Evolutionary conservation across 2,113 vertebrate species (phyloP), one percentile per base, ranked within the genome.

Genomic region (Mastomys coucha): DNA sequence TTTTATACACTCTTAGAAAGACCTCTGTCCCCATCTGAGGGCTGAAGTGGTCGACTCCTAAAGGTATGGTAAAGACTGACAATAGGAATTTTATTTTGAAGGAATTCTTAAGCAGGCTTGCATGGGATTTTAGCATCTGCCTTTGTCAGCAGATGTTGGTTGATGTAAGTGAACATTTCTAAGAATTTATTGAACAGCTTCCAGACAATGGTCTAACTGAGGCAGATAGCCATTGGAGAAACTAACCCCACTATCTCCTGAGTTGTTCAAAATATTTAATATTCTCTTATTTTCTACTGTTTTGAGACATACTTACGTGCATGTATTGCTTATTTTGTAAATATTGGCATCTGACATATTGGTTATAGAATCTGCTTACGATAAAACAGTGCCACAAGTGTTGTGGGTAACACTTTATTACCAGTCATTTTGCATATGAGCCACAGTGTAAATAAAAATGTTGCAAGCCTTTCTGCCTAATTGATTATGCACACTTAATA

Each of bases 301-400:
- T 89, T 91, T 22, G 6, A 70, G 28, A 86, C n/a, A 78, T 1
- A 96, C 96, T 93, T 89, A 95, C 0, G 49, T 94, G 26, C 67
- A 45, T 42, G 10, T 31, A 26, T n/a, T 53, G 9, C 91, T 88
- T 88, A 67, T 45, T 73, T 93, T 92, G 93, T 42, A 76, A 92
- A 88, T 92, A 93, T 16, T 78, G 84, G 1, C 7, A 56, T 36
- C 6, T 91, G 78, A 85, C 70, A 80, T 84, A 65, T 65, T 75
- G 80, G 63, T 72, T 70, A 84, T 53, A 76, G 88, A 93, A 91
- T 97, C 91, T 97, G 72, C 84, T 76, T 33, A 11, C 39, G 82
- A 97, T 49, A 94, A 91, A 73, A 91, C 0, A 17, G 39, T 65
- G 84, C 49, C 73, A 49, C 45, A 78, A 91, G 78, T 72, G 84